These are phyloP conservation scores for Antheraea assamensis DNA, from an alignment of 2,888 invertebrate species.

Conservation along the genomic window DNA sequence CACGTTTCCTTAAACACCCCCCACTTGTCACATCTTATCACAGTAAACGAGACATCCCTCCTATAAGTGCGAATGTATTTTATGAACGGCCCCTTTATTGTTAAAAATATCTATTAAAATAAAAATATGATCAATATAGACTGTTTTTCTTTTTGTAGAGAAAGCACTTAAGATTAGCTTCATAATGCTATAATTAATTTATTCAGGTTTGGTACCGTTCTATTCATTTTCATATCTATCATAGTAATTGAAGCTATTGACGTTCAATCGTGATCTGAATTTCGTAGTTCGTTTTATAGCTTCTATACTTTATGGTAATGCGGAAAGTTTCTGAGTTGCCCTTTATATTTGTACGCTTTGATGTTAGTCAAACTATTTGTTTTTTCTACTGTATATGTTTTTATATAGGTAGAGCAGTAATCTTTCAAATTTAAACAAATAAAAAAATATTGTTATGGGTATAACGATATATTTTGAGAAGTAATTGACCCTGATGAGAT, in stretches of 20 bases:
- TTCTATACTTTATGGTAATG: conserved; percentile 74
- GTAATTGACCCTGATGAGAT: too few relatives aligned
- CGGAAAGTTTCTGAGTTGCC: conserved; percentile 35
- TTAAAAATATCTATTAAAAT: background rate
- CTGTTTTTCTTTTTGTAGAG: background rate
- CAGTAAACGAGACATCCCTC: too few relatives aligned
- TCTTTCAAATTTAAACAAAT: too few relatives aligned
- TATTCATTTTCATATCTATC: conserved; percentile 53
- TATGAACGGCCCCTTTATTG: too few relatives aligned
- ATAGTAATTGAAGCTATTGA: conserved; percentile 40
- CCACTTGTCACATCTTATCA: too few relatives aligned
- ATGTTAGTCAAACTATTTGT: too few relatives aligned
- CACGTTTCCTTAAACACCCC: too few relatives aligned
- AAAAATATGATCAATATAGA: background rate
- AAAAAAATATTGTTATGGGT: too few relatives aligned
- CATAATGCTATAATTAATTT: conserved; percentile 37
- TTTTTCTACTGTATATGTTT: too few relatives aligned
- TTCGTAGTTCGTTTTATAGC: conserved; percentile 62
- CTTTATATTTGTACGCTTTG: background rate
- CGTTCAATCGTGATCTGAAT: conserved; percentile 56
- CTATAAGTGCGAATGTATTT: too few relatives aligned
- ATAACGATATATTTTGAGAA: too few relatives aligned
- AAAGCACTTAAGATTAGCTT: conserved; percentile 18
- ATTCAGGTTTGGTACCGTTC: conserved; percentile 40
- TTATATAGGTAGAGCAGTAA: too few relatives aligned